These are phyloP conservation scores for Nephrotoma appendiculata DNA, from an alignment of 2,888 invertebrate genomes.

Conservation along the genomic window DNA sequence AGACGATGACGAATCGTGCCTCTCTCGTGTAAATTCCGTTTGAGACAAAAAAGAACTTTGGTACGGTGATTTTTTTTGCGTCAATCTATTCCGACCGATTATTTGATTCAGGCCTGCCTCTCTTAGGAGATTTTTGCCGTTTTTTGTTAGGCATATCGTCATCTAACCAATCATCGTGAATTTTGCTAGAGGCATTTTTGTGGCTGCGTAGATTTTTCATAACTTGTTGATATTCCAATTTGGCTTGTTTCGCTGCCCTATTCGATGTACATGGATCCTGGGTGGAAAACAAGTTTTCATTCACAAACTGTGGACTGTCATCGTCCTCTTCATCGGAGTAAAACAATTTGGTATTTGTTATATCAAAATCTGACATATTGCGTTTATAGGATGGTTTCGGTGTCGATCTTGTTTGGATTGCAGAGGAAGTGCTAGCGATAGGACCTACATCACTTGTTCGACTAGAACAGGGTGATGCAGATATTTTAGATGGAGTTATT, in stretches of 20 bases:
- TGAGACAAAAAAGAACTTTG: slow-evolving; percentile 46
- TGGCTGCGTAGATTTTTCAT: slow-evolving; percentile 5
- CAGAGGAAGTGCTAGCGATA: slow-evolving; percentile 10
- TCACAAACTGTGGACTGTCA: too few relatives aligned
- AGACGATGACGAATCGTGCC: slow-evolving; percentile 26
- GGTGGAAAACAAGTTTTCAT: neutral
- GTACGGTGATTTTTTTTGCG: slow-evolving; percentile 11
- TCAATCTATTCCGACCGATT: slow-evolving; percentile 7
- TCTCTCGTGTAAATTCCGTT: slow-evolving; percentile 45
- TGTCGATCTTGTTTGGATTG: slow-evolving; percentile 6
- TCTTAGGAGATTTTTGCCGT: slow-evolving; percentile 20
- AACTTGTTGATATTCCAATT: slow-evolving; percentile 5
- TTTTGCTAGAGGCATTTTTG: too few relatives aligned
- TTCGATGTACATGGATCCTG: neutral
- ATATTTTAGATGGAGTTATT: slow-evolving; percentile 33
- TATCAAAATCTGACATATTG: neutral
- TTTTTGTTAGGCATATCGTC: slow-evolving; percentile 44
- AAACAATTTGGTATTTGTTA: neutral
- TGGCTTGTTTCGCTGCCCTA: too few relatives aligned
- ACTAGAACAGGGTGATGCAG: slow-evolving; percentile 15
- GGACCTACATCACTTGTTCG: neutral
- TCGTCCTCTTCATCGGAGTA: neutral
- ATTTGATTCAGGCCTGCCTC: neutral
- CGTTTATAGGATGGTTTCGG: neutral
- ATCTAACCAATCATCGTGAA: too few relatives aligned